phyloP scores from a whole-genome alignment of 2,113 vertebrate genomes.

The Charadrius vociferus region DNA sequence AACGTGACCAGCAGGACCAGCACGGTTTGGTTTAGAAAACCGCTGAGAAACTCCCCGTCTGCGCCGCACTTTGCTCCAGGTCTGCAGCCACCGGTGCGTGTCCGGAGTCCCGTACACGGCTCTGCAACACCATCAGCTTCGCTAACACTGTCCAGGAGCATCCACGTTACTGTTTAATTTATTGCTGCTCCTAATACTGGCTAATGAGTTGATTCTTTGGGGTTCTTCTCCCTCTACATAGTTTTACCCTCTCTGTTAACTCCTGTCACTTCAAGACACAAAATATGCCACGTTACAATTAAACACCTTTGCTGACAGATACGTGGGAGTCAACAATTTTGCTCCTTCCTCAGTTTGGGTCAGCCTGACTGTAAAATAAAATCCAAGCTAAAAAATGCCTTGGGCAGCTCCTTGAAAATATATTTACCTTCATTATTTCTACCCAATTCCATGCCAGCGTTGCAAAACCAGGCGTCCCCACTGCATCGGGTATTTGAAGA shows the following conservation, averaged over 20 bases:
- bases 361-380: not conserved
- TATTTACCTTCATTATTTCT: conserved; percentile 1
- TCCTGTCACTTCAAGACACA: conserved; percentile 14
- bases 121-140: not conserved
- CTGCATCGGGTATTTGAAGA: not conserved
- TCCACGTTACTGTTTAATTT: not conserved
- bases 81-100: not conserved
- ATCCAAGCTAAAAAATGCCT: not conserved
- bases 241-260: conserved; percentile 30
- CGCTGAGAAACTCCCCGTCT: not conserved
- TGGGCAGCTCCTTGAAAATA: not conserved
- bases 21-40: not conserved
- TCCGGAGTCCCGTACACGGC: not conserved
- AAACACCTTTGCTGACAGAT: not conserved
- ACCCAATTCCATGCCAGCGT: not conserved
- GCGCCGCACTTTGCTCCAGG: not conserved
- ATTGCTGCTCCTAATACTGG: not conserved
- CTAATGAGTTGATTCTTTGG: conserved; percentile 1
- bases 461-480: not conserved
- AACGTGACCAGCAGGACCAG: not conserved
- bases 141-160: not conserved
- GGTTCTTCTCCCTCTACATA: not conserved
- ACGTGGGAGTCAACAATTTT: conserved; percentile 12
- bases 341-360: not conserved
- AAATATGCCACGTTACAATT: conserved; percentile 48